A percentile compares a stretch with the other conserved stretches of the same genome.
Conservation (phyloP, 2,888 invertebrate genomes). For the Crossocerus cetratus region DNA sequence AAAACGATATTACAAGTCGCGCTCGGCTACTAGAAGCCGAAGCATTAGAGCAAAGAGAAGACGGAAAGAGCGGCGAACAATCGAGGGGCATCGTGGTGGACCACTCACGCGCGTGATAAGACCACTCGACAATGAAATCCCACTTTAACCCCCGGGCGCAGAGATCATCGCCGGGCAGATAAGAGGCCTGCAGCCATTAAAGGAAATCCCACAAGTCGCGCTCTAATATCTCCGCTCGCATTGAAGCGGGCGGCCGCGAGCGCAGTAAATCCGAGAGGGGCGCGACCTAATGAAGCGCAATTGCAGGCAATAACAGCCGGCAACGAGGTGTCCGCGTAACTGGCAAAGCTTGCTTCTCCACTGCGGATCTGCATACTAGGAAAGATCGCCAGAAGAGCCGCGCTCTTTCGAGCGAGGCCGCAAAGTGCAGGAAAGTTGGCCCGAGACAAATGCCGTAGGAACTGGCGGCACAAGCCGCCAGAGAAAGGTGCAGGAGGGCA, state of each 20-base stretch:
- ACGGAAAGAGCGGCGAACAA: not conserved
- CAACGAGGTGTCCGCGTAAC: no score
- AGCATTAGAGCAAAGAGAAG: not conserved
- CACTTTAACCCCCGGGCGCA: not conserved
- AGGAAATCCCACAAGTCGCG: conserved; percentile 3
- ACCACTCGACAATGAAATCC: not conserved
- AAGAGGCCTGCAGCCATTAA: not conserved
- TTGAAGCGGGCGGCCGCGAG: not conserved
- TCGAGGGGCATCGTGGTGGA: not conserved
- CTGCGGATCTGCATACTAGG: not conserved
- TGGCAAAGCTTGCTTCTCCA: not conserved
- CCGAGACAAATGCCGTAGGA: not conserved
- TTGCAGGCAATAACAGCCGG: not conserved
- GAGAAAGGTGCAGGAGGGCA: conserved; percentile 36
- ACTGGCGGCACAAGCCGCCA: conserved; percentile 42
- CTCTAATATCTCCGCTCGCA: not conserved
- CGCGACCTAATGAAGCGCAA: conserved; percentile 21
- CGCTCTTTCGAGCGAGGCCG: not conserved
- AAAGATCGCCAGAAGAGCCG: not conserved
- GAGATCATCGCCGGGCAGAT: not conserved
- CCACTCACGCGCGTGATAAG: not conserved
- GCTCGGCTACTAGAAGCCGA: not conserved
- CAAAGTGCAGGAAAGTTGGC: not conserved
- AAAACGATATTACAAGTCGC: not conserved
- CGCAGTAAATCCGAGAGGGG: not conserved